A percentile compares a stretch with the other conserved stretches of the same genome.
Conservation (phyloP, 1,140 invertebrate species). For the Phocides pigmalion region DNA sequence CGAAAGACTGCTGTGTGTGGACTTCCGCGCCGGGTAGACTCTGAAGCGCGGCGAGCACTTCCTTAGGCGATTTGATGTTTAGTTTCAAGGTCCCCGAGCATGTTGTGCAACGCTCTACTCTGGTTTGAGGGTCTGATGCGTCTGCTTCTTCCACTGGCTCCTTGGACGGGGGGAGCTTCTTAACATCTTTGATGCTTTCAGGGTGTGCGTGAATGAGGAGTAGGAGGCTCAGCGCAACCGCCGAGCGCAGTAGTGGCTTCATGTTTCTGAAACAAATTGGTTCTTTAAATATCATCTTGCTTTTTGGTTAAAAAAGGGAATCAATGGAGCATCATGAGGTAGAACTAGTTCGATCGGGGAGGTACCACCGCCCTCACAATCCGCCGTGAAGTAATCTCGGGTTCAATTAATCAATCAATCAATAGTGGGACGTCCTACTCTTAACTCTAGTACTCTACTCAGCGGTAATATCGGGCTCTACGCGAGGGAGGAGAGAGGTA, state of each 20-base stretch:
- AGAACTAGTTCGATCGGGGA: no score
- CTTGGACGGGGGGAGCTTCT: slow-evolving; percentile 60
- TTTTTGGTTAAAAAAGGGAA: no score
- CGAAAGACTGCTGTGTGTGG: slow-evolving; percentile 73
- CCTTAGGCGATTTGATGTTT: slow-evolving; percentile 56
- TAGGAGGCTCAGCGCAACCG: slow-evolving; percentile 68
- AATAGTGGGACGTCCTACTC: no score
- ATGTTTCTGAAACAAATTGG: slow-evolving; percentile 73
- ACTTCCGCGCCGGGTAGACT: slow-evolving; percentile 62
- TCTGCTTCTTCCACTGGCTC: slow-evolving; percentile 61
- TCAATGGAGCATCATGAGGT: no score
- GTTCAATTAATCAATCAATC: no score
- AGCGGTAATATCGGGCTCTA: no score
- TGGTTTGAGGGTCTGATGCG: slow-evolving; percentile 53
- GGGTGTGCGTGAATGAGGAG: slow-evolving; percentile 55
- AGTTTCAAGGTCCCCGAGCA: slow-evolving; percentile 49
- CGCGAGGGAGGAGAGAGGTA: no score
- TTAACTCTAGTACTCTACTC: no score
- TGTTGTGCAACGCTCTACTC: slow-evolving; percentile 63
- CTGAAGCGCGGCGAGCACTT: slow-evolving; percentile 59
- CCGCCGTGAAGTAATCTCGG: no score
- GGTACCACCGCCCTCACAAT: no score
- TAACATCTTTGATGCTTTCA: slow-evolving; percentile 66
- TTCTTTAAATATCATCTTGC: not conserved
- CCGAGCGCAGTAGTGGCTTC: slow-evolving; percentile 73